Evolutionary conservation across 1,140 invertebrate genomes (phyloP), one percentile per base, ranked within the genome.

Genomic region (Amyelois transitella): DNA sequence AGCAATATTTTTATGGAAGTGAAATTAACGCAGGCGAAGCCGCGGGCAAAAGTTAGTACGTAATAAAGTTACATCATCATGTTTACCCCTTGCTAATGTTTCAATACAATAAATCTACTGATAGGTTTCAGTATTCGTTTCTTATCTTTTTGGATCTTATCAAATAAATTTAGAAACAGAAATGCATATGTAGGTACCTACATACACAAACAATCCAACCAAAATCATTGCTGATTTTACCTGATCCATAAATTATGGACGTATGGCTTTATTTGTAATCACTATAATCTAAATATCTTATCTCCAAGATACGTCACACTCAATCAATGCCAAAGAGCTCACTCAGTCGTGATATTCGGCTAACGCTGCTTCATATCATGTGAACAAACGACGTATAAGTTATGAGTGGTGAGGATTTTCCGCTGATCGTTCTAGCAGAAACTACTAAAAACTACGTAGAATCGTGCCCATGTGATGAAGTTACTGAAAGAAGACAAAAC

Each of bases 321-420:
- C 77, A 84, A 87, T 87, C 84, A 87, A 87, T 82, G 84, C 82
- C 79, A 82, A 63, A 68, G 66, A 75, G 67, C 76, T 75, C 73
- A 71, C 64, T 73, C 55, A 64, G 60, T 56, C 58, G 43, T 65
- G 64, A 62, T 20, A 48, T n/a, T 48, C 45, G 20, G 20, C 45
- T 48, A 48, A 48, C 45, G 18, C 18, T 21, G 18, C 20, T 38
- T 38, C 18, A 48, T 48, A 20, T 48, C n/a, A 80, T 74, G 69
- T 73, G 66, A 66, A 51, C 2, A 38, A 60, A 56, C 52, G 49
- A 58, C n/a, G 52, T 22, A 63, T 19, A 58, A 69, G 77, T 79
- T 43, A 85, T 85, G 81, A 77, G 72, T 72, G 64, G 57, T 47
- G 74, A 83, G 55, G 72, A 79, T 8, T 73, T 64, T 50, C 60